Conservation (phyloP, 2,888 invertebrate genomes). For the Mechanitis messenoides region DNA sequence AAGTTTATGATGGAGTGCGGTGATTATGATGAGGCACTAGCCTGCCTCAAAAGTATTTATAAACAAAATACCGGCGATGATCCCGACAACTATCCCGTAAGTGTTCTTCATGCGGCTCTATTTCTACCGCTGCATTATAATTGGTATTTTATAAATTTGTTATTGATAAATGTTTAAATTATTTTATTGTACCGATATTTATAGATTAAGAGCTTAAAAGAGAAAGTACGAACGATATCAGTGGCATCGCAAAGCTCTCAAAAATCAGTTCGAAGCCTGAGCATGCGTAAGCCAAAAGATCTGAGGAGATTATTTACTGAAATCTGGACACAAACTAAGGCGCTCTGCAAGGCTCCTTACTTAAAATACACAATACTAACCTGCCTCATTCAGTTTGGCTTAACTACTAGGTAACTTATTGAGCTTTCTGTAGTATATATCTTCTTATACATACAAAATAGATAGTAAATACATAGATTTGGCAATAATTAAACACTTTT, state of each 20-base stretch:
- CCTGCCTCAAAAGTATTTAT: slow-evolving; percentile 82
- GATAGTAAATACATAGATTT: no score
- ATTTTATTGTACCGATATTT: slow-evolving; percentile 8
- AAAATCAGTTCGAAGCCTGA: slow-evolving; percentile 81
- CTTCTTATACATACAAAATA: background rate
- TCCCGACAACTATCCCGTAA: slow-evolving; percentile 83
- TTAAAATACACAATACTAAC: slow-evolving; percentile 84
- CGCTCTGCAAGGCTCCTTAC: slow-evolving; percentile 84
- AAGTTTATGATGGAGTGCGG: slow-evolving; percentile 89
- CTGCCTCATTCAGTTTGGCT: slow-evolving; percentile 88
- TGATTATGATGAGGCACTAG: slow-evolving; percentile 84
- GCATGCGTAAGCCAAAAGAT: slow-evolving; percentile 84
- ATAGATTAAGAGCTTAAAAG: slow-evolving; percentile 83
- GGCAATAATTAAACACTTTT: no score
- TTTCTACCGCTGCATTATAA: background rate
- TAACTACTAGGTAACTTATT: slow-evolving; percentile 80
- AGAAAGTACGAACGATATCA: slow-evolving; percentile 79
- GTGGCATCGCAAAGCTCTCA: slow-evolving; percentile 79
- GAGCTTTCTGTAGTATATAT: background rate
- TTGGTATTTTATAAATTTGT: no score
- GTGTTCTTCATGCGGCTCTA: slow-evolving; percentile 30
- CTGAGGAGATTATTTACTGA: slow-evolving; percentile 81
- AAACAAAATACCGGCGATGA: slow-evolving; percentile 83
- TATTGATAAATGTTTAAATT: background rate
- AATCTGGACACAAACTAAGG: slow-evolving; percentile 85